These are phyloP conservation scores for Dexiosoma caninum DNA, from an alignment of 2,888 invertebrate species.

Conservation along the genomic window DNA sequence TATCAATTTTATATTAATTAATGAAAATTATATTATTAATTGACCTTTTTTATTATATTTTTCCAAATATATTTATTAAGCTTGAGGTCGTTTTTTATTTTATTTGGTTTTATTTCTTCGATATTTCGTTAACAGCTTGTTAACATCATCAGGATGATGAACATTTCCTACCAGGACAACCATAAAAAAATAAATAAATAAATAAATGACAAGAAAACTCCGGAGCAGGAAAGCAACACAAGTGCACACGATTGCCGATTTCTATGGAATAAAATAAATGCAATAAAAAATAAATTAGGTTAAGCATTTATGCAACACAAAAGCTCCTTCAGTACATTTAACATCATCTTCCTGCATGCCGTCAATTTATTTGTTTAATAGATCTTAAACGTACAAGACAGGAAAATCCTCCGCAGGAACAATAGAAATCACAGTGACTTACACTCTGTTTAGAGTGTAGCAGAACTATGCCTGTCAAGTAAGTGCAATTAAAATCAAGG, in stretches of 20 bases:
- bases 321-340: neutral
- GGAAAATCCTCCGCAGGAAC: neutral
- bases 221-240: neutral
- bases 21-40: no score
- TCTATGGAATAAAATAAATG: neutral
- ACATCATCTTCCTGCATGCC: neutral
- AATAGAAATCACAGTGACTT: neutral
- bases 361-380: constrained; percentile 11
- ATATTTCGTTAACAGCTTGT: no score
- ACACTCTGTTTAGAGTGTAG: neutral
- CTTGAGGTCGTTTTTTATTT: no score
- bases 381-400: neutral
- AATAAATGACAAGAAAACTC: neutral
- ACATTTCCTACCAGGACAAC: constrained; percentile 10
- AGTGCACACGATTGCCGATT: neutral
- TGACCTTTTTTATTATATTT: no score
- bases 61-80: no score
- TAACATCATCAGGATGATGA: no score
- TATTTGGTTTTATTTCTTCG: no score
- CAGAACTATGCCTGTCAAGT: neutral
- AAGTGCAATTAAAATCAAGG: constrained; percentile 29
- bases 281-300: constrained; percentile 47
- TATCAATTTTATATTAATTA: no score
- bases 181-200: neutral
- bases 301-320: constrained; percentile 27